Percentiles rank a stretch among this genome's conserved stretches.
phyloP scores from a whole-genome alignment of 1,140 invertebrate species.

The Arion vulgaris region DNA sequence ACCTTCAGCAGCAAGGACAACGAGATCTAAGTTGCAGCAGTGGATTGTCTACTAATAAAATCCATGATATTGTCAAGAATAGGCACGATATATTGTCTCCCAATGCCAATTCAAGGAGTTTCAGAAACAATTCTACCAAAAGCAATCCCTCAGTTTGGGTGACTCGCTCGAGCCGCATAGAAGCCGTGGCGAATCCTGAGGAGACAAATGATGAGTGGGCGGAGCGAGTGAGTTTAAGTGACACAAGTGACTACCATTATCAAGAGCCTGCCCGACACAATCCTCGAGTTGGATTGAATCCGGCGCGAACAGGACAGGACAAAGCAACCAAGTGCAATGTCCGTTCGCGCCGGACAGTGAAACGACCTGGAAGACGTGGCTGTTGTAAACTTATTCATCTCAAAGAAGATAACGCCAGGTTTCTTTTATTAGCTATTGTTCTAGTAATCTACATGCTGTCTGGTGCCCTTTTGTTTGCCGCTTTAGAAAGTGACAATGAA shows the following conservation, averaged over 20 bases:
- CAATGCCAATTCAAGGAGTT: background rate
- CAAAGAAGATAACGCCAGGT: slow-evolving; percentile 80
- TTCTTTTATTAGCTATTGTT: slow-evolving; percentile 78
- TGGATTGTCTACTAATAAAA: background rate
- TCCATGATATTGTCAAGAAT: slow-evolving; percentile 24
- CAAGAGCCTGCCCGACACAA: slow-evolving; percentile 2
- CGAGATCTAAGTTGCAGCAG: background rate
- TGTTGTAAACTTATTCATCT: slow-evolving; percentile 73
- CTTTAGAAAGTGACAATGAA: slow-evolving; percentile 77
- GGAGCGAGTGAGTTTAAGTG: slow-evolving; percentile 28
- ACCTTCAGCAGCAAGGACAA: background rate
- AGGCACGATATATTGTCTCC: background rate
- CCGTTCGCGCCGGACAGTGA: slow-evolving; percentile 41
- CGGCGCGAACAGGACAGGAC: slow-evolving; percentile 20
- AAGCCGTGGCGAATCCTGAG: slow-evolving; percentile 26
- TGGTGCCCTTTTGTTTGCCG: slow-evolving; percentile 78
- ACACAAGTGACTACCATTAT: slow-evolving; percentile 32
- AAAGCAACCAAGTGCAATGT: slow-evolving; percentile 10
- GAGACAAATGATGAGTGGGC: slow-evolving; percentile 25
- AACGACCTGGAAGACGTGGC: slow-evolving; percentile 52
- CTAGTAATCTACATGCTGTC: slow-evolving; percentile 78
- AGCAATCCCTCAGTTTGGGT: slow-evolving; percentile 19
- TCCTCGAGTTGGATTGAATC: slow-evolving; percentile 5
- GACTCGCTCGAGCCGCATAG: slow-evolving; percentile 11
- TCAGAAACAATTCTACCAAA: background rate